A percentile compares a stretch with the other conserved stretches of the same genome.
Conservation (phyloP, 2,113 vertebrate genomes). For the Megalops atlanticus region DNA sequence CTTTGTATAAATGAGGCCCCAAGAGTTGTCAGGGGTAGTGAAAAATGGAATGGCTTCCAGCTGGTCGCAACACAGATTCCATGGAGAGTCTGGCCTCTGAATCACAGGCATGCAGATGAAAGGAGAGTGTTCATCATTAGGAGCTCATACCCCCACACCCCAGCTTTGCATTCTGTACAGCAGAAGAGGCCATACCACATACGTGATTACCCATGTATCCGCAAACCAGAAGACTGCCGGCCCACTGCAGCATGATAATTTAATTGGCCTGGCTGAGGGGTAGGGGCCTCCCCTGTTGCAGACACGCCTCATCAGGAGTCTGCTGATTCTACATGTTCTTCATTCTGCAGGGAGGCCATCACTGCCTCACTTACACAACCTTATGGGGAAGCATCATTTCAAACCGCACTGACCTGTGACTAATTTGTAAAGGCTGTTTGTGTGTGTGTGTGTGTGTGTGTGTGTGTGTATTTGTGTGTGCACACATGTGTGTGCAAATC, state of each 20-base stretch:
- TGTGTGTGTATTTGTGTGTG: background rate
- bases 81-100: background rate
- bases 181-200: conserved; percentile 3
- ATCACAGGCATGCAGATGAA: background rate
- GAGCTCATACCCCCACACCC: background rate
- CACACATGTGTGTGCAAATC: background rate
- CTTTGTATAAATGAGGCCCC: too few species aligned
- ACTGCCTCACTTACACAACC: background rate
- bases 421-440: background rate
- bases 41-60: background rate
- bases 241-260: background rate
- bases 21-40: background rate
- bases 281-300: background rate
- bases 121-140: conserved; percentile 10
- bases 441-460: conserved; percentile 3
- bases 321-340: background rate
- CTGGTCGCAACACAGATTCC: background rate
- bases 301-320: background rate
- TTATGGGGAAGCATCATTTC: background rate
- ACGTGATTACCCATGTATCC: conserved; percentile 15
- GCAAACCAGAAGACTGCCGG: conserved; percentile 2
- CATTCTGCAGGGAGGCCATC: background rate
- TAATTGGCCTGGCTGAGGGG: background rate
- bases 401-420: too few species aligned
- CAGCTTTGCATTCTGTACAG: background rate